A percentile compares a stretch with the other conserved stretches of the same genome.
phyloP scores from a whole-genome alignment of 2,888 invertebrate genomes.

The Pemphredon lugubris region DNA sequence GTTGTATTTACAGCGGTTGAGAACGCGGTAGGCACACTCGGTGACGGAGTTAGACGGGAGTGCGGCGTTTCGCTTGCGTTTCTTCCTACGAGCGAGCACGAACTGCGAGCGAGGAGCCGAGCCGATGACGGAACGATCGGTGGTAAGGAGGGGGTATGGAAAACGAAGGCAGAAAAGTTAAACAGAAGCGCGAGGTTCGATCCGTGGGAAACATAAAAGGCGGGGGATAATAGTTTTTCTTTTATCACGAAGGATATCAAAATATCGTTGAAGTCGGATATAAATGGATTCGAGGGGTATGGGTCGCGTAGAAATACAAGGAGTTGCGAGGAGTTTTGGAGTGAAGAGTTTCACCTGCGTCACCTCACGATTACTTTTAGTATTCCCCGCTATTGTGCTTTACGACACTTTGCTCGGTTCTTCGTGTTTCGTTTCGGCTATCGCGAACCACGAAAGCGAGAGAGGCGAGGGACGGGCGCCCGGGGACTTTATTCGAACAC shows the following conservation, averaged over 20 bases:
- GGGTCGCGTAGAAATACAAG: too few relatives aligned
- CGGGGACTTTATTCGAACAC: slow-evolving; percentile 54
- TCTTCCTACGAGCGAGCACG: background rate
- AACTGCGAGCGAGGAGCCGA: slow-evolving; percentile 10
- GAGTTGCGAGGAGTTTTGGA: too few relatives aligned
- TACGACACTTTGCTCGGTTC: too few relatives aligned
- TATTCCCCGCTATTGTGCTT: too few relatives aligned
- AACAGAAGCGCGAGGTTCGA: background rate
- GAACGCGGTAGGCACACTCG: background rate
- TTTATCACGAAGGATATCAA: too few relatives aligned
- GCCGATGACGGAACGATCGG: slow-evolving; percentile 40
- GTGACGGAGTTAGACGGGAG: background rate
- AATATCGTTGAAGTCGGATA: too few relatives aligned
- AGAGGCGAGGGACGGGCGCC: slow-evolving; percentile 44
- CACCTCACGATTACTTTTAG: too few relatives aligned
- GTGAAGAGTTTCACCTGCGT: too few relatives aligned
- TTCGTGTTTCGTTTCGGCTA: too few relatives aligned
- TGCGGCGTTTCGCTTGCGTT: background rate
- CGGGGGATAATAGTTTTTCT: too few relatives aligned
- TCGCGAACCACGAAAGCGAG: too few relatives aligned
- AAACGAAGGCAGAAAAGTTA: slow-evolving; percentile 7
- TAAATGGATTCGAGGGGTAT: too few relatives aligned
- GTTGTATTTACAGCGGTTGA: background rate
- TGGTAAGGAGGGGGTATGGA: slow-evolving; percentile 13
- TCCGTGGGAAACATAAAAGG: slow-evolving; percentile 16